These are phyloP conservation scores for Chrysodeixis includens DNA, from an alignment of 2,888 invertebrate species.

Conservation along the genomic window DNA sequence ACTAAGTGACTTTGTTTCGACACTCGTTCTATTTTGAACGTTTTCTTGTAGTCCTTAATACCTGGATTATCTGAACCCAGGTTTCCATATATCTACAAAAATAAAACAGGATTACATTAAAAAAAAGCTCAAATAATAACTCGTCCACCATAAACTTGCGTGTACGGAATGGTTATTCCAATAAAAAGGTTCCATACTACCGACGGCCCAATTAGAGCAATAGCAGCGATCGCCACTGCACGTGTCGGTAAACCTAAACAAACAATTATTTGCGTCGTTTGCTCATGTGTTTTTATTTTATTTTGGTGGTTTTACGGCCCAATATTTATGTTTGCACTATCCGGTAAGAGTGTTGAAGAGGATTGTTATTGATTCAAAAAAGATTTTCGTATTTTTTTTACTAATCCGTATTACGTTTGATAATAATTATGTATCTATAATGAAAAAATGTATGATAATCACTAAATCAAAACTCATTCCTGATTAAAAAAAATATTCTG, in stretches of 20 bases:
- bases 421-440: no score
- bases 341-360: no score
- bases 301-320: background rate
- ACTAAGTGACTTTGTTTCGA: no score
- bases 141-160: background rate
- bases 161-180: conserved; percentile 2
- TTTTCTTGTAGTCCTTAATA: no score
- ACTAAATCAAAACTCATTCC: no score
- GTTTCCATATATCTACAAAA: background rate
- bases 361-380: no score
- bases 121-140: background rate
- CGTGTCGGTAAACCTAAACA: conserved; percentile 4
- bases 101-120: background rate
- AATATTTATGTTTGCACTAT: background rate
- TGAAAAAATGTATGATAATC: no score
- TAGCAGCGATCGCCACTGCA: background rate
- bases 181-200: background rate
- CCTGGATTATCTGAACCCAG: no score
- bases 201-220: conserved; percentile 4
- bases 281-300: background rate
- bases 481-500: no score
- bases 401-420: no score
- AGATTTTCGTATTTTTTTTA: no score
- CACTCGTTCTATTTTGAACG: no score
- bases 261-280: conserved; percentile 2